Conservation (phyloP, 1,140 invertebrate genomes). For the Apis florea region DNA sequence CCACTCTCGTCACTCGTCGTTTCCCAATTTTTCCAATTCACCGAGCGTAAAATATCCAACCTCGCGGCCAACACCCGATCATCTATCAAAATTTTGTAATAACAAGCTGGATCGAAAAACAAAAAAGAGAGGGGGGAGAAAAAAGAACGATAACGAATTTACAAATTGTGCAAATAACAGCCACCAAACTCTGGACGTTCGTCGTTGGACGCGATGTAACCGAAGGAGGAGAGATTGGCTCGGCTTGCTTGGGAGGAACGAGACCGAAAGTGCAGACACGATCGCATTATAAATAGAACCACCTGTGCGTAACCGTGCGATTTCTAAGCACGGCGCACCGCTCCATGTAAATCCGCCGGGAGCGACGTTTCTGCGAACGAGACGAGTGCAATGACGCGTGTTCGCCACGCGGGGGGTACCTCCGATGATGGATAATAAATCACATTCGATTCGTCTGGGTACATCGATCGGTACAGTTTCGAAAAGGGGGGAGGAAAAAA, state of each 20-base stretch:
- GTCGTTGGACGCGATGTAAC: not conserved
- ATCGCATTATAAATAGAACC: slow-evolving; percentile 15
- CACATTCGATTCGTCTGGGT: slow-evolving; percentile 34
- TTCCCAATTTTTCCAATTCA: not conserved
- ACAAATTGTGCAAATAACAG: not conserved
- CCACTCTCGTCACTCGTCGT: not conserved
- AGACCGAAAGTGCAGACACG: slow-evolving; percentile 14
- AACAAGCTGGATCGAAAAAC: not conserved
- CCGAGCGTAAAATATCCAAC: not conserved
- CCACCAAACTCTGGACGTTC: not conserved
- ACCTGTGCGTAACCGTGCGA: slow-evolving; percentile 16
- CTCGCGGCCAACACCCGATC: not conserved
- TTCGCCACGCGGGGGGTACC: slow-evolving; percentile 62
- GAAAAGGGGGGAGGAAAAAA: not conserved
- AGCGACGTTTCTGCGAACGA: slow-evolving; percentile 31
- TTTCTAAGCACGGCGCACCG: not conserved
- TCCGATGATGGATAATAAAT: slow-evolving; percentile 63
- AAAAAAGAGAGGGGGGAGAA: no score
- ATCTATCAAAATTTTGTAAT: not conserved
- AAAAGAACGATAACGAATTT: no score
- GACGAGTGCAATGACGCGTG: slow-evolving; percentile 61
- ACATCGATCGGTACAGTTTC: slow-evolving; percentile 21
- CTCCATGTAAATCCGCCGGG: slow-evolving; percentile 6
- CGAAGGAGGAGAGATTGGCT: not conserved
- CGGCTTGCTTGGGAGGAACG: not conserved